These are phyloP conservation scores for Callaeas wilsoni DNA, from an alignment of 2,113 vertebrate species.

Conservation along the genomic window DNA sequence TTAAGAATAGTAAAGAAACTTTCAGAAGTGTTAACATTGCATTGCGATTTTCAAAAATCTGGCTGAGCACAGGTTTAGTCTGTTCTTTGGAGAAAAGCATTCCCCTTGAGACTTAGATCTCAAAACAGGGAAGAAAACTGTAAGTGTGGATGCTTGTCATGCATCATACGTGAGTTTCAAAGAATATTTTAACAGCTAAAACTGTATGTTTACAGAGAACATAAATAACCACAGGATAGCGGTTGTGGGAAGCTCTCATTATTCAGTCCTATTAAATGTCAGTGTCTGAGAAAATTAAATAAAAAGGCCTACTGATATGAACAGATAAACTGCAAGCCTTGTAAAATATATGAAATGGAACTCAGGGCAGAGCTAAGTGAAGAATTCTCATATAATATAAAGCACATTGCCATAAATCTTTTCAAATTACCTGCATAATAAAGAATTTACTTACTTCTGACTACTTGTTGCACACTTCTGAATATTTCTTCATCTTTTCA, in stretches of 20 bases:
- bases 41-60: neutral
- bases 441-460: constrained; percentile 46
- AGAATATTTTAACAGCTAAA: neutral
- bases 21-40: neutral
- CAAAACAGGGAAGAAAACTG: neutral
- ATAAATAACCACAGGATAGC: constrained; percentile 9
- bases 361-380: neutral
- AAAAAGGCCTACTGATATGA: neutral
- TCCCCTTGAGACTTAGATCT: neutral
- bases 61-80: neutral
- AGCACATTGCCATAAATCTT: neutral
- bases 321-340: neutral
- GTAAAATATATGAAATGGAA: constrained; percentile 7
- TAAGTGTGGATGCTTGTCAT: neutral
- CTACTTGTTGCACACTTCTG: neutral
- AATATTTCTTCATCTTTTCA: constrained; percentile 26
- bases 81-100: neutral
- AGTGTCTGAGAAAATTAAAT: neutral
- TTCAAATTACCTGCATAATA: neutral
- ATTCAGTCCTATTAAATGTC: constrained; percentile 23
- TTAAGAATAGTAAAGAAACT: neutral
- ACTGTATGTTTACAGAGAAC: neutral
- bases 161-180: neutral
- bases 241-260: neutral
- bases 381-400: constrained; percentile 15